phyloP scores from a whole-genome alignment of 1,140 invertebrate species.

The Ephestia elutella region DNA sequence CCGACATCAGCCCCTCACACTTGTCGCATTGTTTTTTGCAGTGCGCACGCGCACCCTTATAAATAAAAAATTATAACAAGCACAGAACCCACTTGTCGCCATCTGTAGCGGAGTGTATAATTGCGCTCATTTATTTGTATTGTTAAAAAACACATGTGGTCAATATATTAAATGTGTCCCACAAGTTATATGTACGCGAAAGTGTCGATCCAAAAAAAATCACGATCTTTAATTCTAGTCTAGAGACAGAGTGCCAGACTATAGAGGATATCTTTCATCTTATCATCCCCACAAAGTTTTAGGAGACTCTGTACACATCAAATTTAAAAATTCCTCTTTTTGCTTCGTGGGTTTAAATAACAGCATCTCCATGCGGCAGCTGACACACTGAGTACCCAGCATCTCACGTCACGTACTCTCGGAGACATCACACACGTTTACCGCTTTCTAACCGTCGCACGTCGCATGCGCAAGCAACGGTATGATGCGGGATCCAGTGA shows the following conservation, averaged over 20 bases:
- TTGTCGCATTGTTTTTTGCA: too few species aligned
- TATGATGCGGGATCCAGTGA: background rate
- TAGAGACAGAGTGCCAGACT: too few species aligned
- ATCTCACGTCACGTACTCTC: background rate
- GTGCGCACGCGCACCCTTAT: background rate
- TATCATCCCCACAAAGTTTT: too few species aligned
- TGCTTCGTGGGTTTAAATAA: background rate
- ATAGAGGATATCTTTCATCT: too few species aligned
- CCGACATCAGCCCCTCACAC: background rate
- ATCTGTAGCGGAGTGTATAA: background rate
- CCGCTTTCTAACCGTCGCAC: conserved; percentile 4
- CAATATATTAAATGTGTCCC: background rate
- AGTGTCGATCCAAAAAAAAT: too few species aligned
- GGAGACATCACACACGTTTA: conserved; percentile 1
- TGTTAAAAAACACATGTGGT: background rate
- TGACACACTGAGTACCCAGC: too few species aligned
- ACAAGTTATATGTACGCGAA: too few species aligned
- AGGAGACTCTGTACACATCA: too few species aligned
- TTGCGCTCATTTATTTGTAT: background rate
- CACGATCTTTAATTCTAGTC: too few species aligned
- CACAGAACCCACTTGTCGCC: background rate
- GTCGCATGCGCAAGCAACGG: background rate
- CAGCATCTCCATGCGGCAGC: background rate
- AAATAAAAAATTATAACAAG: background rate
- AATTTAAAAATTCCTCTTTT: too few species aligned